Percentiles rank a stretch among this genome's conserved stretches.
phyloP scores from a whole-genome alignment of 2,888 invertebrate genomes.

The Amiota minor region DNA sequence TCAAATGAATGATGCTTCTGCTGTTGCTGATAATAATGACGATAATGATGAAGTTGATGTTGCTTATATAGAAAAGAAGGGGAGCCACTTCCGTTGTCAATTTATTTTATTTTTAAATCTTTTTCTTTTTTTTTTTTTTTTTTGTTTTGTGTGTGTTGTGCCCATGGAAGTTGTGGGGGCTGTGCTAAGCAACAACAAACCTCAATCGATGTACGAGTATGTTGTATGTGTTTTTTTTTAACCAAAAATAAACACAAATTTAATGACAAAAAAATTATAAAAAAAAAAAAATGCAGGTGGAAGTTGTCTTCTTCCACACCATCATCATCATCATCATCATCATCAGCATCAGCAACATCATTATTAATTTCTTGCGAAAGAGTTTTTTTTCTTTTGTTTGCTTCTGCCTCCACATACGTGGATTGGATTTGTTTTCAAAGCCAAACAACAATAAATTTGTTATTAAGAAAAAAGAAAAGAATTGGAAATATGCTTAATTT shows the following conservation, averaged over 20 bases:
- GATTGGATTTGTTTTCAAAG: constrained; percentile 24
- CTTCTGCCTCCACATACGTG: constrained; percentile 9
- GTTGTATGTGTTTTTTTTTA: constrained; percentile 37
- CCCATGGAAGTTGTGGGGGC: constrained; percentile 22
- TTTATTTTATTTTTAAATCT: constrained; percentile 41
- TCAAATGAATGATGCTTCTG: not conserved
- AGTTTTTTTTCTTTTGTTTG: constrained; percentile 44
- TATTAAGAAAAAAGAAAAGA: constrained; percentile 43
- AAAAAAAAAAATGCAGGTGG: constrained; percentile 55
- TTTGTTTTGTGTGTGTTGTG: too few relatives aligned
- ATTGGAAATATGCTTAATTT: constrained; percentile 67
- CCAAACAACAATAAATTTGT: not conserved
- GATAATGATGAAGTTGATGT: not conserved
- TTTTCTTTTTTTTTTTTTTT: constrained; percentile 11
- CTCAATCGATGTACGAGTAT: constrained; percentile 25
- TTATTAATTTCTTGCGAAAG: constrained; percentile 53
- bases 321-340: constrained; percentile 35
- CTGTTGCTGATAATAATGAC: too few relatives aligned
- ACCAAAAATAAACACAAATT: constrained; percentile 22
- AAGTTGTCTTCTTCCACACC: constrained; percentile 49
- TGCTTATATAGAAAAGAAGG: constrained; percentile 28
- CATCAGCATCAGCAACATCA: constrained; percentile 41
- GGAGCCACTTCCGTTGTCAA: constrained; percentile 65
- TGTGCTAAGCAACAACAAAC: not conserved
- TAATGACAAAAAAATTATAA: not conserved